These are phyloP conservation scores for Pollenia angustigena DNA, from an alignment of 2,888 invertebrate genomes.

Conservation along the genomic window DNA sequence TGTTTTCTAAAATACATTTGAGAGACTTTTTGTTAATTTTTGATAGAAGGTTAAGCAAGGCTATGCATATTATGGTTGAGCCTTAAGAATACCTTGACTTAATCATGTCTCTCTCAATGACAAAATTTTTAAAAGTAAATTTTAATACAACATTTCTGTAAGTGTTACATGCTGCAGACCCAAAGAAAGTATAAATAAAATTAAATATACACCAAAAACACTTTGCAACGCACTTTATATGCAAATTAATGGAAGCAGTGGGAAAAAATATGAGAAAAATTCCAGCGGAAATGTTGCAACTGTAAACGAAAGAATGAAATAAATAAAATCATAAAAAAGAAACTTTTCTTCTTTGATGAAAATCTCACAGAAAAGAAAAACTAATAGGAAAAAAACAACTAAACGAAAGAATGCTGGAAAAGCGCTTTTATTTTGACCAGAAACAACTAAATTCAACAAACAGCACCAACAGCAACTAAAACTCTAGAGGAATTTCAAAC, in stretches of 20 bases:
- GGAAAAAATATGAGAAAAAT: slow-evolving; percentile 25
- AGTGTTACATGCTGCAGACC: neutral
- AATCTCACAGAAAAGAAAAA: slow-evolving; percentile 55
- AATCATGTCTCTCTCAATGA: too few species aligned
- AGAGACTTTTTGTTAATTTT: too few species aligned
- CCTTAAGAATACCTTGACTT: too few species aligned
- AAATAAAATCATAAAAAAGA: slow-evolving; percentile 51
- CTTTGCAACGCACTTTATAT: slow-evolving; percentile 67
- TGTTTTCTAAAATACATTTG: too few species aligned
- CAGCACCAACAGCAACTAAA: slow-evolving; percentile 24
- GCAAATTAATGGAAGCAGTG: slow-evolving; percentile 60
- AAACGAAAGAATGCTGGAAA: slow-evolving; percentile 51
- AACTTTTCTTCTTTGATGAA: slow-evolving; percentile 60
- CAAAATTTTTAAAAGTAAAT: neutral
- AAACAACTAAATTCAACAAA: slow-evolving; percentile 18
- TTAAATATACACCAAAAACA: slow-evolving; percentile 21
- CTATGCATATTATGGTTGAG: too few species aligned
- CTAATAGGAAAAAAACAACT: slow-evolving; percentile 4
- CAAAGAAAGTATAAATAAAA: neutral
- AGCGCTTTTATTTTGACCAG: slow-evolving; percentile 44
- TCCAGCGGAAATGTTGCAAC: slow-evolving; percentile 72
- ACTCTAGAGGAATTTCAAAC: slow-evolving; percentile 22
- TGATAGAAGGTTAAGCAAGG: too few species aligned
- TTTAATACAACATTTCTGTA: slow-evolving; percentile 9
- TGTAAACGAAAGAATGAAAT: slow-evolving; percentile 68